Conservation (phyloP, 1,140 invertebrate species). For the Leptopilina boulardi region DNA sequence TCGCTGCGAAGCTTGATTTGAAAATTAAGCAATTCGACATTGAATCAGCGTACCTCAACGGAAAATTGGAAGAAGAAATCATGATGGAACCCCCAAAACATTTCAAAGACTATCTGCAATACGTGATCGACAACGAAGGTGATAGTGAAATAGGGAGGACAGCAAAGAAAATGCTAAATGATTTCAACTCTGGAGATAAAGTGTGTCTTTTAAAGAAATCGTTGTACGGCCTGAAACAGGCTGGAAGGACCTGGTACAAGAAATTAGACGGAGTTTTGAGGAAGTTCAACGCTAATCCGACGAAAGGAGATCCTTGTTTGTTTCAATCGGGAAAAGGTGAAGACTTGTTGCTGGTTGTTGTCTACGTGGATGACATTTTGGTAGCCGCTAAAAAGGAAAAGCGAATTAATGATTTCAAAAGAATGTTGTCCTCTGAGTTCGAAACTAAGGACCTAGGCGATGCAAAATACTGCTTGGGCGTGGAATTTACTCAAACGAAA, state of each 20-base stretch:
- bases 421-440: conserved; percentile 34
- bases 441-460: conserved; percentile 39
- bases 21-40: too few species aligned
- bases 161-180: background rate
- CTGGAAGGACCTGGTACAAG: conserved; percentile 57
- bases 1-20: too few species aligned
- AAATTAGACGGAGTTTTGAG: conserved; percentile 43
- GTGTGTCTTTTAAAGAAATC: conserved; percentile 53
- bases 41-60: conserved; percentile 54
- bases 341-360: conserved; percentile 42
- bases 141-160: background rate
- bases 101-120: conserved; percentile 33
- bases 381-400: conserved; percentile 38
- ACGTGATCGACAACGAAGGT: background rate
- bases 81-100: conserved; percentile 66
- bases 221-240: conserved; percentile 63
- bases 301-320: conserved; percentile 50
- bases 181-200: conserved; percentile 26
- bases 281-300: conserved; percentile 41
- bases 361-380: conserved; percentile 59
- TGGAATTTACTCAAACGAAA: conserved; percentile 35
- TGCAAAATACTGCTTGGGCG: conserved; percentile 39
- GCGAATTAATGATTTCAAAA: conserved; percentile 2
- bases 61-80: conserved; percentile 63
- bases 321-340: conserved; percentile 38